Base-by-base conservation (phyloP, 2,113 vertebrate species). In the Tonatia bakeri region DNA sequence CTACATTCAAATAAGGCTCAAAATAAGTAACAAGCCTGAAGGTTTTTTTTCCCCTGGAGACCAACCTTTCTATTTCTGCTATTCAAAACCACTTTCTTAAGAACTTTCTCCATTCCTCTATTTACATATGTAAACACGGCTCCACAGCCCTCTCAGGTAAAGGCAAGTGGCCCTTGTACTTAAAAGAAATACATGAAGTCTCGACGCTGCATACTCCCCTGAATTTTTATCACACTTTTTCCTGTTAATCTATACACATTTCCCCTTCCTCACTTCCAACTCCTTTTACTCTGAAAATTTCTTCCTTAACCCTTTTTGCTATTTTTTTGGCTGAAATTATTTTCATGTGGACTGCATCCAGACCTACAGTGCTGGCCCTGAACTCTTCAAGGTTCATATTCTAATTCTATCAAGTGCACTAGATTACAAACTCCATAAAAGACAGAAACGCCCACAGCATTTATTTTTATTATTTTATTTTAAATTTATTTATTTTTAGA, bases 1-100 rank as follows among this genome's bases (percentile, higher is more conserved):
- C 50, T 67, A 91, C 24, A 94, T 47, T 94, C 64, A 93, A 91
- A 91, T 14, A 33, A 89, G 16, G 45, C 28, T 93, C 40, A 89
- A 88, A 90, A 61, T 33, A 76, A 89, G 31, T 17, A 79, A 79
- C 72, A 94, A 26, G 0, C 7, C 17, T 69, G 45, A 79, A 16
- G 1, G 56, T 33, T 65, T 47, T 65, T 26, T 47, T 24, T 1
- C 33, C 28, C 36, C 38, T 36, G 14, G 13, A 76, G 50, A 47
- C 7, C 28, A 83, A 79, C 4, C 0, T 10, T 67, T 81, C 52
- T 82, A 17, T 65, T 76, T 80, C 61, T 86, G 76, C 19, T 70
- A 77, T 73, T 91, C 13, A 91, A 31, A 90, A 64, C 24, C 26
- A 90, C 3, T 70, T 70, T 86, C 64, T 70, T 31, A 91, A 64